Evolutionary conservation across 2,888 invertebrate genomes (phyloP), one percentile per base, ranked within the genome.

Genomic region (Drosophila greeni): DNA sequence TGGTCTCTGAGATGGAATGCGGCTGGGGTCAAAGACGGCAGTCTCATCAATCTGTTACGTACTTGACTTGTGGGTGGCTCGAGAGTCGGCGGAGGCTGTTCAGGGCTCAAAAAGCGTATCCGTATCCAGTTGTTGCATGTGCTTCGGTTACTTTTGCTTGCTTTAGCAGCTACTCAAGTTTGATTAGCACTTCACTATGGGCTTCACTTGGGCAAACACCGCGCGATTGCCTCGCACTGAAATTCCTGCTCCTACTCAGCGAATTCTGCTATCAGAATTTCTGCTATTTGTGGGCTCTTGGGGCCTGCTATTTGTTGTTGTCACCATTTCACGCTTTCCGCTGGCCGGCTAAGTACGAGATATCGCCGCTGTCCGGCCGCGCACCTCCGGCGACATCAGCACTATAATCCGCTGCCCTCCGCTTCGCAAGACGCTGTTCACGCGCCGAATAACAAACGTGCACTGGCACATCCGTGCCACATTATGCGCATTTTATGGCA

Each of bases 401-500:
- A 60, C 56, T 37, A 23, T 16, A n/a, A 29, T 55, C 56, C 56
- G 20, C 54, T 59, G 12, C 11, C 26, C 40, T 54, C 39, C 31
- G 23, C 16, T 26, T 66, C 47, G 36, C 34, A 26, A 36, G 51
- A 36, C 72, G 71, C 64, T 86, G 78, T 75, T 80, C 65, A 61
- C 80, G 73, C 83, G 79, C 77, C 86, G 82, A 87, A 84, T 84
- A 82, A 81, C 85, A 82, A 86, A 82, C 85, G 86, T 86, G 83
- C 81, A 86, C 86, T 86, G 86, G 82, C 85, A 82, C 76, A 77
- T 79, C 80, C 75, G 75, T 73, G 75, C 76, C 73, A 78, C 75
- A 82, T 85, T 85, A 86, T 86, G 86, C 86, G 85, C 85, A 86
- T 85, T 87, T 86, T 87, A 87, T 84, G 79, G 82, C 82, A 70